These are phyloP conservation scores for Podotricha telesiphe DNA, from an alignment of 2,888 invertebrate species.

Conservation along the genomic window DNA sequence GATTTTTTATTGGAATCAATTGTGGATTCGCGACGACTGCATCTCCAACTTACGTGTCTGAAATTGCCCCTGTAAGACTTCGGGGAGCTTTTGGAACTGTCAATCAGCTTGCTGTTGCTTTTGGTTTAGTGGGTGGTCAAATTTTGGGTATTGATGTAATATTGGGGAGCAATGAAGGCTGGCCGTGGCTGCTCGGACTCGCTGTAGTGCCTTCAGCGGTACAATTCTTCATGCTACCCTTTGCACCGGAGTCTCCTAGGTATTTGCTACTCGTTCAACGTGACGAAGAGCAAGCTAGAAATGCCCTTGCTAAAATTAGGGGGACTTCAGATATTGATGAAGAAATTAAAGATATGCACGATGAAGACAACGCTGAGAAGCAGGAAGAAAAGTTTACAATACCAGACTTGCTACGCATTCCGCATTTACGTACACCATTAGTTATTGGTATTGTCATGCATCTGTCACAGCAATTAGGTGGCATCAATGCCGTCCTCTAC, in stretches of 20 bases:
- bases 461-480: conserved; percentile 78
- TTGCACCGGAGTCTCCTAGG: conserved; percentile 76
- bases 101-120: conserved; percentile 77
- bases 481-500: conserved; percentile 86
- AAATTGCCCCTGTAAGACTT: conserved; percentile 71
- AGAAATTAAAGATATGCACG: conserved; percentile 78
- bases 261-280: conserved; percentile 68
- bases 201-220: conserved; percentile 70
- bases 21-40: conserved; percentile 85
- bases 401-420: conserved; percentile 64
- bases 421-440: conserved; percentile 67
- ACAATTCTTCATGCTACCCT: conserved; percentile 70
- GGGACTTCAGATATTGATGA: conserved; percentile 70
- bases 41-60: conserved; percentile 80
- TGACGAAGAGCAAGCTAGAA: conserved; percentile 71
- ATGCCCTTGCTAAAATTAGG: conserved; percentile 64
- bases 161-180: conserved; percentile 72
- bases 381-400: conserved; percentile 74
- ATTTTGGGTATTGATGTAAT: conserved; percentile 77
- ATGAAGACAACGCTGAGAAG: conserved; percentile 72
- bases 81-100: conserved; percentile 80
- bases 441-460: conserved; percentile 80
- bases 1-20: conserved; percentile 89
- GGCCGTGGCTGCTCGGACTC: conserved; percentile 77
- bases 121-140: conserved; percentile 73